Conservation (phyloP, 1,140 invertebrate species). For the Zaprionus lachaisei region DNA sequence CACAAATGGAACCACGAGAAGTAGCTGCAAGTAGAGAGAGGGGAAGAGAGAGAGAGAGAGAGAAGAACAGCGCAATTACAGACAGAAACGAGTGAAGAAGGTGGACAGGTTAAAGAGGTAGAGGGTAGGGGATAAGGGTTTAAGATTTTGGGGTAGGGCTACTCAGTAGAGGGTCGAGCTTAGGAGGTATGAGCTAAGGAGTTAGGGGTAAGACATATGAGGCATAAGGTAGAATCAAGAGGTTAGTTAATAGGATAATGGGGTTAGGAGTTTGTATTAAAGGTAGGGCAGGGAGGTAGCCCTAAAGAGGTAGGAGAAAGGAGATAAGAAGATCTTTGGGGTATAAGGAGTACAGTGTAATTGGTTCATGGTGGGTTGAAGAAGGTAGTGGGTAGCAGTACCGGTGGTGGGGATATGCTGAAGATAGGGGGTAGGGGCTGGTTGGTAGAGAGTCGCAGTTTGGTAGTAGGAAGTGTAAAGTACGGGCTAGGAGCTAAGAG, state of each 20-base stretch:
- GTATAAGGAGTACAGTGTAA: no score
- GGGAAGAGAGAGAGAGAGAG: not conserved
- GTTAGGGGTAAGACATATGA: not conserved
- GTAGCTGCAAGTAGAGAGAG: conserved; percentile 85
- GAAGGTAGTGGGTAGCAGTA: no score
- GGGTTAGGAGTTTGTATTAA: not conserved
- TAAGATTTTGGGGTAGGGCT: not conserved
- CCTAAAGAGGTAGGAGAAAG: not conserved
- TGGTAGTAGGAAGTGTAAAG: not conserved
- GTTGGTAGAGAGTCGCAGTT: no score
- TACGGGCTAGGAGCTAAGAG: no score
- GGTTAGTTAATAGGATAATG: not conserved
- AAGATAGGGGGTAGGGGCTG: no score
- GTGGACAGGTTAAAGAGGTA: not conserved
- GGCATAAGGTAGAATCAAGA: not conserved
- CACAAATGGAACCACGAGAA: conserved; percentile 88
- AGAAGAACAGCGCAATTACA: conserved; percentile 19
- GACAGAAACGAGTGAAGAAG: not conserved
- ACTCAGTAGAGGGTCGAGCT: not conserved
- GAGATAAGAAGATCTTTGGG: not conserved
- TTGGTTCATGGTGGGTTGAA: no score
- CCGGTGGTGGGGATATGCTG: no score
- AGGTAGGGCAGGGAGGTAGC: not conserved
- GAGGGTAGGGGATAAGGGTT: not conserved
- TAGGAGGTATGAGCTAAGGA: not conserved